Percentiles rank a stretch among this genome's conserved stretches.
phyloP scores from a whole-genome alignment of 1,140 invertebrate genomes.

The Drusus annulatus region DNA sequence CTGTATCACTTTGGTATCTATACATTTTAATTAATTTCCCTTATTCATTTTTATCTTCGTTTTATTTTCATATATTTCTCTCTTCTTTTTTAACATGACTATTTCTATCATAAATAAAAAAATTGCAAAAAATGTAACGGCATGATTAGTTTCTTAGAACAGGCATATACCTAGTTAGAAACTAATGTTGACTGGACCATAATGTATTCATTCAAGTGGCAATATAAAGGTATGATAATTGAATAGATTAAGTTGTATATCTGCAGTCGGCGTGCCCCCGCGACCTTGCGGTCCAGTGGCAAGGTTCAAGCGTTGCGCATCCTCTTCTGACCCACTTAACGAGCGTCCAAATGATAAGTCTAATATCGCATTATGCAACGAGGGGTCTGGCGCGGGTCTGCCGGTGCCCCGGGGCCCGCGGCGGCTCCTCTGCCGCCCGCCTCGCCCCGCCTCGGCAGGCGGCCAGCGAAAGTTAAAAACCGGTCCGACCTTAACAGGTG shows the following conservation, averaged over 20 bases:
- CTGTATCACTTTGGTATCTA: too few species aligned
- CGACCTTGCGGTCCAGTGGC: slow-evolving; percentile 11
- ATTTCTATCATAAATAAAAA: too few species aligned
- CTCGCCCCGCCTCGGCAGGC: not conserved
- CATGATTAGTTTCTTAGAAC: too few species aligned
- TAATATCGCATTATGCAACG: slow-evolving; percentile 21
- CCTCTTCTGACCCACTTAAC: slow-evolving; percentile 31
- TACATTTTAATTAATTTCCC: too few species aligned
- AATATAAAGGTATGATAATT: not conserved
- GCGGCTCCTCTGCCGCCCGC: not conserved
- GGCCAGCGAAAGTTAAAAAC: slow-evolving; percentile 38
- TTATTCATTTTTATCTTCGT: too few species aligned
- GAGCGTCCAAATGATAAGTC: slow-evolving; percentile 24
- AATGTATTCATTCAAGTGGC: too few species aligned
- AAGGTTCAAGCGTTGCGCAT: slow-evolving; percentile 21
- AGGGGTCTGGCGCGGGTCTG: not conserved
- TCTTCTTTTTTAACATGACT: too few species aligned
- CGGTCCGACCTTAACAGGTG: slow-evolving; percentile 22
- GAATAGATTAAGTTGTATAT: not conserved
- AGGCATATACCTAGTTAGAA: too few species aligned
- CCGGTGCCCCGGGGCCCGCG: not conserved
- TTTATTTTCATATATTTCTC: too few species aligned
- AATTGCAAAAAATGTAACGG: too few species aligned
- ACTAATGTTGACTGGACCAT: too few species aligned
- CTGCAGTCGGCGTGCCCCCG: not conserved